Conservation (phyloP, 2,797 vertebrate genomes). For the Emys orbicularis region DNA sequence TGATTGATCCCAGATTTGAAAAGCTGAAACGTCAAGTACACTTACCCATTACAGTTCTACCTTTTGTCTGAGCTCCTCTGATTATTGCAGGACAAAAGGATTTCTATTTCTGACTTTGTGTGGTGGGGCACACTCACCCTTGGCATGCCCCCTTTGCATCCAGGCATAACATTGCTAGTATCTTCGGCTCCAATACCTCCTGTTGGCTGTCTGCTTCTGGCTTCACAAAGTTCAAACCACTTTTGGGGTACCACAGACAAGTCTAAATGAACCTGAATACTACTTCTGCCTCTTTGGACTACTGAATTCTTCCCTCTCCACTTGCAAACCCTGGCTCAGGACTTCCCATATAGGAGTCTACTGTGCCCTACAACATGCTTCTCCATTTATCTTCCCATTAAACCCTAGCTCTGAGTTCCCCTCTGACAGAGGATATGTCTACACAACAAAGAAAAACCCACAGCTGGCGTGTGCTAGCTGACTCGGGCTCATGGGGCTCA, state of each 20-base stretch:
- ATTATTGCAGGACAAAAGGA: neutral
- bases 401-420: neutral
- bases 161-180: neutral
- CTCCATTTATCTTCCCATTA: neutral
- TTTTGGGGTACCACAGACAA: neutral
- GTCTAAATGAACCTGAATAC: neutral
- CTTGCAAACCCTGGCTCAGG: neutral
- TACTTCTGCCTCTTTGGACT: neutral
- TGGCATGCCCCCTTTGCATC: neutral
- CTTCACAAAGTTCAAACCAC: neutral
- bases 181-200: neutral
- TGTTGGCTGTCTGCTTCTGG: neutral
- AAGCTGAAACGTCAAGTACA: rapidly evolving
- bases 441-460: neutral
- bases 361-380: neutral
- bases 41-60: neutral
- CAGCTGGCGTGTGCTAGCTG: neutral
- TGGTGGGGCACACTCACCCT: neutral
- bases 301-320: neutral
- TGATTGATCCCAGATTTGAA: neutral
- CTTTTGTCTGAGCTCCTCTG: rapidly evolving
- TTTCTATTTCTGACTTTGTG: neutral
- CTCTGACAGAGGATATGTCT: neutral
- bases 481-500: neutral
- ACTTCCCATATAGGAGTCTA: neutral